Base-by-base conservation (phyloP, 2,113 vertebrate genomes). In the Istiophorus platypterus region DNA sequence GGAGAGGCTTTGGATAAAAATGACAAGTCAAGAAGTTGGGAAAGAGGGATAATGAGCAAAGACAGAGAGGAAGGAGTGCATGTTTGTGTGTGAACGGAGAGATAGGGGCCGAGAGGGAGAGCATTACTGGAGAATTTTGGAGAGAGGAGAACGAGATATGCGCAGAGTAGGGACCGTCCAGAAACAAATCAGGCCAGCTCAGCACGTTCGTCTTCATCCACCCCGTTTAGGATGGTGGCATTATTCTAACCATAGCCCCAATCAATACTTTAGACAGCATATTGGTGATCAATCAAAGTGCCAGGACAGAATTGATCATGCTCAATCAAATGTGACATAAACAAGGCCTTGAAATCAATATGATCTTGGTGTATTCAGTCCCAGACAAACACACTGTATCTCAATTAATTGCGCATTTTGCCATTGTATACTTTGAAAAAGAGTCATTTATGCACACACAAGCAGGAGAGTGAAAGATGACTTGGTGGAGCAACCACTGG, bases 211-310 rank as follows among this genome's bases (percentile, higher is more conserved):
- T 81, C 84, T 88, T 91, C 80, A 81, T 82, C 78, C 81, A 79
- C 18, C 22, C 84, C 81, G 81, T 80, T 92, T 87, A 90, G 83
- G 78, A 87, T 72, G 81, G 85, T 74, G 87, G 85, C 86, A 90
- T 92, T 93, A 93, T 92, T 94, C 93, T 89, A 92, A 92, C 88
- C 92, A 78, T 91, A 78, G 88, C 72, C 61, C 52, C 64, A 62
- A 81, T 95, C 93, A 69, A 95, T 94, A 90, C 59, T 29, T 45
- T 88, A 91, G 91, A 94, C 90, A 80, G 87, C 73, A 61, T 89
- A 93, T 92, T 85, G 93, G 93, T 92, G 93, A 95, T 95, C 93
- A 92, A 93, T 95, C 93, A 94, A 91, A 89, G 87, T 90, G 89
- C 86, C 90, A 88, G 87, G 92, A 85, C 90, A 67, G 80, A 82